Evolutionary conservation across 2,888 invertebrate species (phyloP), one percentile per base, ranked within the genome.

Genomic region (Agrotis segetum): DNA sequence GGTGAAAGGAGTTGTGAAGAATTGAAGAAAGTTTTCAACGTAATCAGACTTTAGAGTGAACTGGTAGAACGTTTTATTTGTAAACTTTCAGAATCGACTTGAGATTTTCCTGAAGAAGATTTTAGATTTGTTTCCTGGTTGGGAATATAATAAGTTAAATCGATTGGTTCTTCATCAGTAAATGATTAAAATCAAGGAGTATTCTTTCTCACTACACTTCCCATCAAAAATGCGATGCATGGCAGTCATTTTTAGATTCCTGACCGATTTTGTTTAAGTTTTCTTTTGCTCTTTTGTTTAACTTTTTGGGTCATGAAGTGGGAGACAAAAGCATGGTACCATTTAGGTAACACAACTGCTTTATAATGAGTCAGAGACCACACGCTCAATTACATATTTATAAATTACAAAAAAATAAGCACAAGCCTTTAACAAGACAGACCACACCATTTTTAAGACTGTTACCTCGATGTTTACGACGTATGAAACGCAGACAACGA

Each of bases 401-500:
- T 69, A 80, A 66, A 70, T 59, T 24, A 6, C 3, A 80, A 70
- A 66, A 68, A 70, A 75, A 68, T 70, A 80, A 66, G 52, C 53
- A 65, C 19, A 63, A 46, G 59, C 7, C 67, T 55, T 72, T 72
- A 67, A 67, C 58, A 77, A 77, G 82, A 81, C 70, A 58, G 63
- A 80, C 71, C 56, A 66, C 61, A 69, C 71, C 68, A 76, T 77
- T 77, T 85, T 75, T 71, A 78, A 83, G 71, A 69, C 62, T 24
- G 67, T 75, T 53, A 74, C 77, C 49, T 68, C 67, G 67, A 67
- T 77, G 60, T 85, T 85, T 86, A 88, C 84, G 87, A 84, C 73
- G 84, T 83, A 87, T 84, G 85, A 90, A 88, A 80, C 70, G 67
- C 70, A 81, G 77, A 72, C 68, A 77, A 60, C 77, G 71, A 77